These are phyloP conservation scores for Oscheius myriophilus DNA, from an alignment of 2,888 invertebrate genomes.

Conservation along the genomic window DNA sequence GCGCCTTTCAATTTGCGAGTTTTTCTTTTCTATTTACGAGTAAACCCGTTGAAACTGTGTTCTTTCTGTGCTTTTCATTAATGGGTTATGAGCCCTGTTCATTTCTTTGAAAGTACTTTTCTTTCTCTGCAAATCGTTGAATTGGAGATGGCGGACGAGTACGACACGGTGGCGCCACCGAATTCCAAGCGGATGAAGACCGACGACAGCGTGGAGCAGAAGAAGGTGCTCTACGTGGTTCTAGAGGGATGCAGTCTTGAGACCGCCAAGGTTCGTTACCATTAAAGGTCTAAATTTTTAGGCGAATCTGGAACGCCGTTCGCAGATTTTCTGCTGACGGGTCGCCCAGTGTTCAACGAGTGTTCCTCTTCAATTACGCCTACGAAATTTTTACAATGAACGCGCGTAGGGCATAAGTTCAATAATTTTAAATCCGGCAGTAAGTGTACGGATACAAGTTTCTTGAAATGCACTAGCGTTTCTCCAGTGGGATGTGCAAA, in stretches of 20 bases:
- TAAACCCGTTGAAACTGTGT: neutral
- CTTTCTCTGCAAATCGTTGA: neutral
- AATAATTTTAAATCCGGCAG: no score
- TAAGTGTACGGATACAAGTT: no score
- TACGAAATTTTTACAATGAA: no score
- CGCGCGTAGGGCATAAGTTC: no score
- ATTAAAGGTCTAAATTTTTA: neutral
- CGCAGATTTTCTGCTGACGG: no score
- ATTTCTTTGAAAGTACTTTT: neutral
- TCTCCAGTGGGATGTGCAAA: no score
- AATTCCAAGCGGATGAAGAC: slow-evolving; percentile 61
- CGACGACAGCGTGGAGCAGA: slow-evolving; percentile 48
- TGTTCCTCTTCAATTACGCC: no score
- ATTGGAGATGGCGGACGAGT: slow-evolving; percentile 46
- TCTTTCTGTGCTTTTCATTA: neutral
- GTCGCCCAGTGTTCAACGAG: no score
- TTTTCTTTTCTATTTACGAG: slow-evolving; percentile 19
- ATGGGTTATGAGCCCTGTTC: neutral
- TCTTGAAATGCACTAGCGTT: no score
- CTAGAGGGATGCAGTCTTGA: slow-evolving; percentile 93
- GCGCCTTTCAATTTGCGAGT: neutral
- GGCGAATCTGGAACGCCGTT: no score
- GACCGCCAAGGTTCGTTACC: slow-evolving; percentile 85
- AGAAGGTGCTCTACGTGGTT: slow-evolving; percentile 81
- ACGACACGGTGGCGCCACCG: slow-evolving; percentile 46